Conservation (phyloP, 1,140 invertebrate genomes). For the Diorhabda sublineata region DNA sequence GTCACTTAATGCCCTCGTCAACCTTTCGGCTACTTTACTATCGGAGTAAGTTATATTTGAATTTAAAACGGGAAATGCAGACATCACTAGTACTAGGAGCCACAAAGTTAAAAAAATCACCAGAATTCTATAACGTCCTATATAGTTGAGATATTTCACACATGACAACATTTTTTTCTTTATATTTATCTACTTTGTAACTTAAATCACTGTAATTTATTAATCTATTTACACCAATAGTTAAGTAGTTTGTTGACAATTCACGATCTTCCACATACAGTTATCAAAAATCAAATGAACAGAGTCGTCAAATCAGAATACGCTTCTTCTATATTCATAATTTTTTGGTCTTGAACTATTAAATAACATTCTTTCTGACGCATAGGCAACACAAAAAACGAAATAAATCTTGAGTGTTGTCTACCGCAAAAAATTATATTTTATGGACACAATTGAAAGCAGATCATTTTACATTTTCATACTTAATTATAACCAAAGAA, state of each 20-base stretch:
- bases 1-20: constrained; percentile 40
- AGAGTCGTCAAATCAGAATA: too few relatives aligned
- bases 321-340: too few relatives aligned
- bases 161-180: constrained; percentile 10
- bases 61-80: constrained; percentile 42
- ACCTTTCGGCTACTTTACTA: constrained; percentile 36
- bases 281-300: too few relatives aligned
- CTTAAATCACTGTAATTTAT: neutral
- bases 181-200: neutral
- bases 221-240: neutral
- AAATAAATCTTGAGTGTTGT: too few relatives aligned
- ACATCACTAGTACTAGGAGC: constrained; percentile 41
- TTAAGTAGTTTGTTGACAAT: neutral
- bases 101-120: constrained; percentile 42
- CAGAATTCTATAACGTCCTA: constrained; percentile 44
- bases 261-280: neutral
- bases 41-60: constrained; percentile 36
- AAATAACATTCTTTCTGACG: too few relatives aligned
- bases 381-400: too few relatives aligned
- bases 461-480: too few relatives aligned
- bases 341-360: too few relatives aligned
- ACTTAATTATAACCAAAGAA: too few relatives aligned
- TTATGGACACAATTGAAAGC: too few relatives aligned
- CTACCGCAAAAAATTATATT: too few relatives aligned
- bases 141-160: constrained; percentile 32